Base-by-base conservation (phyloP, 2,113 vertebrate species). In the Pholis gunnellus region DNA sequence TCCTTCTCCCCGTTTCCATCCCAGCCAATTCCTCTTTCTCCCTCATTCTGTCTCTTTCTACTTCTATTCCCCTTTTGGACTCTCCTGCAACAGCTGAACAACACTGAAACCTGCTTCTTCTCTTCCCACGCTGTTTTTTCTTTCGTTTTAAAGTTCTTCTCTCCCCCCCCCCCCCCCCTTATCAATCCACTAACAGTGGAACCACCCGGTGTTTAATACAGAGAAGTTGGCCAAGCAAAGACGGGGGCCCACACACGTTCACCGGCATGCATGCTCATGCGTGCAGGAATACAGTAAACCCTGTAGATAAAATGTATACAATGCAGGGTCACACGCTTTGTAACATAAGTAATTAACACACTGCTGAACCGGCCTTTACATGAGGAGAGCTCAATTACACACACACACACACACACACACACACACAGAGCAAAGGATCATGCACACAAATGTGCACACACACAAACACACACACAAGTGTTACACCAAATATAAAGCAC, bases 271-370 rank as follows among this genome's bases (percentile, higher is more conserved):
- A 78, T 46, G 44, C 48, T 31, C 68, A 76, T 20, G 13, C 65
- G 27, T 20, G 48, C 79, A 69, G 20, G 10, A 46, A 63, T 29
- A 73, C 42, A 59, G 63, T 22, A 40, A 72, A 79, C 70, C 65
- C 56, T 60, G 40, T 31, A 25, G 34, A 68, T 68, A 70, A 48
- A 60, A 48, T 11, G 67, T 71, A 70, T 71, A 79, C 67, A 71
- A 84, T 54, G 71, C 76, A 17, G 69, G 75, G 81, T 80, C 84
- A 48, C 57, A 87, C 78, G 18, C 87, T 84, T 78, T 83, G 90
- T 63, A 88, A 85, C 81, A 85, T 81, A 79, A 81, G 85, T 85
- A 87, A 91, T 90, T 90, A 92, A 84, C 89, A 91, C 86, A 75
- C 60, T 79, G 81, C 64, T 86, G 81, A 88, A 83, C 59, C 9